phyloP scores from a whole-genome alignment of 2,888 invertebrate genomes.

The Anticlea derivata region DNA sequence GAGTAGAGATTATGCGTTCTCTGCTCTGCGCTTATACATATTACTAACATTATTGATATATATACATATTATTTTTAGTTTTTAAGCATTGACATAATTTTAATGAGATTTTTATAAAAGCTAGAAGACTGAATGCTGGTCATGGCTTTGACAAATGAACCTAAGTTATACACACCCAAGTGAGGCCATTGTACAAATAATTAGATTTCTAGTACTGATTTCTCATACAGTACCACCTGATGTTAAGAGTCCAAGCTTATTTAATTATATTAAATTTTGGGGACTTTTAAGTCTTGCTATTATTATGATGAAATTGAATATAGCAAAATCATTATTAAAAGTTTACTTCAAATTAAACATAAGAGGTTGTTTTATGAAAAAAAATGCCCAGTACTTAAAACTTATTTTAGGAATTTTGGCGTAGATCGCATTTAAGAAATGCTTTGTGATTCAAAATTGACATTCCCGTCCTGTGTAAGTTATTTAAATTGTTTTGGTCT shows the following conservation, averaged over 20 bases:
- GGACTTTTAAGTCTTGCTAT: too few species aligned
- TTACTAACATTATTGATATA: background rate
- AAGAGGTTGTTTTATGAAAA: background rate
- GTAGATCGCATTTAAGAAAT: constrained; percentile 13
- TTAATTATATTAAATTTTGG: too few species aligned
- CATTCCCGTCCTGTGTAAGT: constrained; percentile 65
- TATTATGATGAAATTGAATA: too few species aligned
- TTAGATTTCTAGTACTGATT: too few species aligned
- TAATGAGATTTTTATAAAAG: constrained; percentile 55
- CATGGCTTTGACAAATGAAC: constrained; percentile 40
- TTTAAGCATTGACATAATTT: constrained; percentile 50
- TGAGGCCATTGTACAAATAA: constrained; percentile 26
- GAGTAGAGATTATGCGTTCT: too few species aligned
- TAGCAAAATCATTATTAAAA: background rate
- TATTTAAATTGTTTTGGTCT: constrained; percentile 64
- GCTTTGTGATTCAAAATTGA: constrained; percentile 64
- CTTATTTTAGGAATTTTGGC: constrained; percentile 14
- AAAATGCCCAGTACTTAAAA: constrained; percentile 13
- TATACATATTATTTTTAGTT: constrained; percentile 19
- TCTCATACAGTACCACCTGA: too few species aligned
- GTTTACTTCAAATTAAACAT: background rate
- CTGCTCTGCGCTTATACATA: background rate
- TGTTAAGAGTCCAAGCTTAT: too few species aligned
- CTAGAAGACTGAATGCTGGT: constrained; percentile 67
- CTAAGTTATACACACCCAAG: constrained; percentile 20